Percentiles rank a stretch among this genome's conserved stretches.
These are phyloP conservation scores for Rhagophthalmus giganteus DNA, from an alignment of 2,888 invertebrate species.

Conservation along the genomic window DNA sequence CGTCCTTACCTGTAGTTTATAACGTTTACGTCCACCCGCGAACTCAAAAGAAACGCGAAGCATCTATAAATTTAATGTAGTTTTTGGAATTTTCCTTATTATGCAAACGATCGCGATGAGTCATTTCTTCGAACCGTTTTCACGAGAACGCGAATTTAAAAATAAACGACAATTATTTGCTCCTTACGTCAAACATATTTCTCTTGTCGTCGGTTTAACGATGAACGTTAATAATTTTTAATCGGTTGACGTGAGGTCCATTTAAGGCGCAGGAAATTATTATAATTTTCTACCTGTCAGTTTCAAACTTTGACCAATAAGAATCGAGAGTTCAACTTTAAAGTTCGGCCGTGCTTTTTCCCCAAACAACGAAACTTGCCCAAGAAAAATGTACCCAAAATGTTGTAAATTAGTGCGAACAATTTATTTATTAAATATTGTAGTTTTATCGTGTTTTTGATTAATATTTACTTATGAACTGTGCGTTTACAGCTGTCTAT, in stretches of 20 bases:
- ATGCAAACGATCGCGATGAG: conserved; percentile 2
- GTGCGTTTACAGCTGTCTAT: conserved; percentile 26
- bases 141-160: neutral
- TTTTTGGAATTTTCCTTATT: neutral
- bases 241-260: conserved; percentile 14
- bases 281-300: conserved; percentile 41
- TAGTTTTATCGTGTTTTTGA: conserved; percentile 32
- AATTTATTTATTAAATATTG: conserved; percentile 29
- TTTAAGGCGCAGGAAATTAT: conserved; percentile 16
- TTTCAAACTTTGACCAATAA: conserved; percentile 49
- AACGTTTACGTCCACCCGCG: too few species aligned
- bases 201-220: neutral
- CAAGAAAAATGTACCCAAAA: conserved; percentile 45
- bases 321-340: conserved; percentile 48
- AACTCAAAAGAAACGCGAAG: too few species aligned
- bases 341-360: conserved; percentile 50
- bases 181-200: neutral
- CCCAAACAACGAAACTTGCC: conserved; percentile 48
- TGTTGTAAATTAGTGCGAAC: conserved; percentile 28
- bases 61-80: neutral
- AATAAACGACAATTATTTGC: neutral
- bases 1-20: too few species aligned
- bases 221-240: neutral
- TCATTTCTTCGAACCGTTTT: conserved; percentile 3
- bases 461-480: conserved; percentile 11